Evolutionary conservation across 2,888 invertebrate genomes (phyloP).

Genomic region (Hemistola chrysoprasaria): DNA sequence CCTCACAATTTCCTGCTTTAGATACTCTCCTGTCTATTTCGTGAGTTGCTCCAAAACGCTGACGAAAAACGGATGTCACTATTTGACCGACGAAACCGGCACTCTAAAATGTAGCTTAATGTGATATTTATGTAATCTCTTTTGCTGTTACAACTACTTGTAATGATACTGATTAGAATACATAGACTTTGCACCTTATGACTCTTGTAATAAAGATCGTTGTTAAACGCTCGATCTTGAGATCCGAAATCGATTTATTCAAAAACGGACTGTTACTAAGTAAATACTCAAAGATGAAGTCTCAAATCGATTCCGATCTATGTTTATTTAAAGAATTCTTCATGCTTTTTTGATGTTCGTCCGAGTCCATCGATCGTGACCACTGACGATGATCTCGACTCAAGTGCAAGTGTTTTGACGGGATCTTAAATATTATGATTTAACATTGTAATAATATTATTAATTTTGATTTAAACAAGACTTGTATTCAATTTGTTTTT

Average conservation of each 20-base stretch:
- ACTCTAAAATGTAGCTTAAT: constrained; percentile 38
- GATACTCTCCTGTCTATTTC: constrained; percentile 39
- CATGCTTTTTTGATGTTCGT: constrained; percentile 69
- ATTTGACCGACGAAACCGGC: constrained; percentile 32
- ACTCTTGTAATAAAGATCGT: no score
- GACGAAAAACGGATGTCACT: constrained; percentile 53
- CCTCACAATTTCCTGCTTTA: constrained; percentile 46
- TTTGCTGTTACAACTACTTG: constrained; percentile 36
- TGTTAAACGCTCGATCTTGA: background rate
- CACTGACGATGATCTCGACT: constrained; percentile 41
- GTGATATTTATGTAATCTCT: constrained; percentile 33
- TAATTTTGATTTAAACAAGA: constrained; percentile 21
- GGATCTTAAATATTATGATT: constrained; percentile 48
- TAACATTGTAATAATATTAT: constrained; percentile 48
- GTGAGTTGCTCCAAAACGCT: constrained; percentile 48
- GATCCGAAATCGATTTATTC: constrained; percentile 68
- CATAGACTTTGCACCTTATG: no score
- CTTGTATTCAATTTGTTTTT: constrained; percentile 7
- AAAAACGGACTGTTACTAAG: constrained; percentile 76
- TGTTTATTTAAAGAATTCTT: constrained; percentile 73
- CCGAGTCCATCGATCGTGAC: constrained; percentile 58
- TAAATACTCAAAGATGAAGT: constrained; percentile 71
- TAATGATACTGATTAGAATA: constrained; percentile 14
- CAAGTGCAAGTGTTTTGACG: constrained; percentile 61
- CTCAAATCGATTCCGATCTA: constrained; percentile 67